phyloP scores from a whole-genome alignment of 2,888 invertebrate genomes.

The Ormyrus labotus region DNA sequence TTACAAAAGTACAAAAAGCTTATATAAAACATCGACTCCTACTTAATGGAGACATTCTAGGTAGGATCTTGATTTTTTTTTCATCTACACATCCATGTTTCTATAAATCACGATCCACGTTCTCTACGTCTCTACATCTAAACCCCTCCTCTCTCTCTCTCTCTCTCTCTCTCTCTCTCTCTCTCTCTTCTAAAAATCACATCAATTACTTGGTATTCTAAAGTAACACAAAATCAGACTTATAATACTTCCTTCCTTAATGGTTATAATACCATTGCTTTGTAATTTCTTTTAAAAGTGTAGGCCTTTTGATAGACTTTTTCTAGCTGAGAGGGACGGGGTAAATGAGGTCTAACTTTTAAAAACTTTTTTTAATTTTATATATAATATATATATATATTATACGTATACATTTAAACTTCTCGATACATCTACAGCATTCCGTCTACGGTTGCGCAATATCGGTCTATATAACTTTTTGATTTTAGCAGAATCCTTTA shows the following conservation, averaged over 20 bases:
- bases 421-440: conserved; percentile 25
- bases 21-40: conserved; percentile 70
- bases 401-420: conserved; percentile 31
- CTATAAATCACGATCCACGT: conserved; percentile 40
- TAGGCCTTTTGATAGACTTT: conserved; percentile 46
- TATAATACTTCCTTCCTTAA: conserved; percentile 23
- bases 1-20: conserved; percentile 76
- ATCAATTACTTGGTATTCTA: conserved; percentile 34
- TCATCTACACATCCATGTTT: conserved; percentile 42
- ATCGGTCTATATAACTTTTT: conserved; percentile 23
- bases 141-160: too few relatives aligned
- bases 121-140: conserved; percentile 7
- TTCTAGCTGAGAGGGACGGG: conserved; percentile 35
- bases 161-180: too few relatives aligned
- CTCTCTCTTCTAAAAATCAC: neutral
- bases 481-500: conserved; percentile 35
- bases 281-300: neutral
- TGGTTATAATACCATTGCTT: neutral
- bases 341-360: conserved; percentile 19
- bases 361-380: conserved; percentile 14
- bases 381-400: conserved; percentile 30
- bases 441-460: conserved; percentile 26
- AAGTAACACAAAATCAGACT: conserved; percentile 48
- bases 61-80: conserved; percentile 12
- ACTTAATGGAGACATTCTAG: conserved; percentile 20